A percentile compares a stretch with the other conserved stretches of the same genome.
phyloP scores from a whole-genome alignment of 2,113 vertebrate species.

The Clupea harengus region DNA sequence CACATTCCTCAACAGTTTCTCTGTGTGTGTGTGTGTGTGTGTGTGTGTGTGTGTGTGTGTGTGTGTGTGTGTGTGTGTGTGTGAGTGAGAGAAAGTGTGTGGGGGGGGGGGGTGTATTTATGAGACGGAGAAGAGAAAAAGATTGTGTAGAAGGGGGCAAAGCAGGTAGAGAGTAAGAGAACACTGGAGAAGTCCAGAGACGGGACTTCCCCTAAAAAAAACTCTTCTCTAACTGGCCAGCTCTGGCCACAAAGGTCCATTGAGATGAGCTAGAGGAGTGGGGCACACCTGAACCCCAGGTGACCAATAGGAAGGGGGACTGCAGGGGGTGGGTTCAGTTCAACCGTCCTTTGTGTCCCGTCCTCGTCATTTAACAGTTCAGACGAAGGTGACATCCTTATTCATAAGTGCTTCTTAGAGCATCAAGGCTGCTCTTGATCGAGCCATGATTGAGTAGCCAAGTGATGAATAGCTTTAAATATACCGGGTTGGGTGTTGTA shows the following conservation, averaged over 20 bases:
- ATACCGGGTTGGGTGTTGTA: neutral
- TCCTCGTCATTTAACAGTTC: neutral
- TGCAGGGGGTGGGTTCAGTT: neutral
- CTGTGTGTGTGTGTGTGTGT: neutral
- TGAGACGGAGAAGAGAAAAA: neutral
- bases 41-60: neutral
- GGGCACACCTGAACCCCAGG: slow-evolving; percentile 33
- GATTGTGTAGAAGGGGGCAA: neutral
- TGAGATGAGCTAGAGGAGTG: neutral
- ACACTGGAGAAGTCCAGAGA: neutral
- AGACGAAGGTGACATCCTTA: neutral
- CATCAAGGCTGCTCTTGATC: neutral
- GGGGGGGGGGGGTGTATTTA: neutral
- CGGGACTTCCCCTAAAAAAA: slow-evolving; percentile 10
- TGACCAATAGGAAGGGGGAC: neutral
- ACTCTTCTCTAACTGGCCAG: neutral
- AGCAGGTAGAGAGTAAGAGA: neutral
- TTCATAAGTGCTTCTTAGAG: neutral
- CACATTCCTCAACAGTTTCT: neutral
- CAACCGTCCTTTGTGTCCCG: neutral
- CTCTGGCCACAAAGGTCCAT: slow-evolving; percentile 33
- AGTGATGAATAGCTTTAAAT: neutral
- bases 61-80: neutral
- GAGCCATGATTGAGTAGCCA: neutral
- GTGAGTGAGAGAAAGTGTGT: neutral